A percentile compares a stretch with the other conserved stretches of the same genome.
phyloP scores from a whole-genome alignment of 2,888 invertebrate genomes.

The Ametastegia equiseti region DNA sequence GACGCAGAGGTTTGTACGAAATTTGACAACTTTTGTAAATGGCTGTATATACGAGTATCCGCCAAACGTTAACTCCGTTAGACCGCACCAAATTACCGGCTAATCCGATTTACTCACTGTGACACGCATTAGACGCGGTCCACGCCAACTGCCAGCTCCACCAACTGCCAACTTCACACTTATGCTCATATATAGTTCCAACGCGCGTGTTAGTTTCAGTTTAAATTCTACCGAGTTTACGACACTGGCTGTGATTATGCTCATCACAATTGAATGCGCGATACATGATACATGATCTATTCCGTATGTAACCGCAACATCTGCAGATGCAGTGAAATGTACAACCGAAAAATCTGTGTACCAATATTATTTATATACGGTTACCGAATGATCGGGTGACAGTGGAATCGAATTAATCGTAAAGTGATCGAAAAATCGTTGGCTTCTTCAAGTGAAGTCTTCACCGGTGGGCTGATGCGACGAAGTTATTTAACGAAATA shows the following conservation, averaged over 20 bases:
- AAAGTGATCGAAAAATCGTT: constrained; percentile 38
- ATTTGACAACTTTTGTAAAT: constrained; percentile 23
- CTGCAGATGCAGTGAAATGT: not conserved
- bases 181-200: not conserved
- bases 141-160: constrained; percentile 43
- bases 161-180: constrained; percentile 29
- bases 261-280: too few species aligned
- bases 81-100: constrained; percentile 47
- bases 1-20: not conserved
- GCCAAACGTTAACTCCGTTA: constrained; percentile 47
- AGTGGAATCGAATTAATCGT: constrained; percentile 6
- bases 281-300: too few species aligned
- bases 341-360: not conserved
- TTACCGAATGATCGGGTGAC: not conserved
- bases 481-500: constrained; percentile 74
- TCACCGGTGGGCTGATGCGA: not conserved
- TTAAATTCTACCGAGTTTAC: not conserved
- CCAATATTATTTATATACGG: not conserved
- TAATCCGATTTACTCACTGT: constrained; percentile 46
- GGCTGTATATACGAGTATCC: constrained; percentile 42
- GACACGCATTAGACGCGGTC: constrained; percentile 47
- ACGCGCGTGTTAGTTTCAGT: not conserved
- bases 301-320: not conserved
- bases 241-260: not conserved
- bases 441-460: not conserved